Evolutionary conservation across 2,113 vertebrate species (phyloP).

Genomic region (Lichenostomus cassidix): DNA sequence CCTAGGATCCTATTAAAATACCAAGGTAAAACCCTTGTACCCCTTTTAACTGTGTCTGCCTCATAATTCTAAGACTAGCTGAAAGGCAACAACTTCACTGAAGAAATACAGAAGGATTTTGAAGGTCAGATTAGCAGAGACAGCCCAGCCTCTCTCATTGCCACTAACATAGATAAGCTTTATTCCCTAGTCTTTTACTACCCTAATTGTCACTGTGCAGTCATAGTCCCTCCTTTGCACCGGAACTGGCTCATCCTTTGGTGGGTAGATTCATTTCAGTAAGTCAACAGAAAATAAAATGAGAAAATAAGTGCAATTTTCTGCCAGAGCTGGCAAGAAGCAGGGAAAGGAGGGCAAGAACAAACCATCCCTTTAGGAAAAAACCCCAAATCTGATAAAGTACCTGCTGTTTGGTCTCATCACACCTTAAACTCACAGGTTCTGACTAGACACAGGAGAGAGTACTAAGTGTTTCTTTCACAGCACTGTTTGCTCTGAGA

Average conservation of each 20-base stretch:
- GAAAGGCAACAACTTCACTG: background rate
- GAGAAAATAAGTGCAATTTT: background rate
- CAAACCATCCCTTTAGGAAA: background rate
- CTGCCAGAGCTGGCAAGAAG: background rate
- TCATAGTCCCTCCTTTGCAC: background rate
- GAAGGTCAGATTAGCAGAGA: background rate
- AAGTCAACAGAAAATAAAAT: background rate
- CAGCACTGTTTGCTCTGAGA: background rate
- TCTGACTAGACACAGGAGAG: background rate
- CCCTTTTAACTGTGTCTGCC: no score
- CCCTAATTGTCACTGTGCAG: rapidly evolving
- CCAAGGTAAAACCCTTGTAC: no score
- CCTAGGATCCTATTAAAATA: no score
- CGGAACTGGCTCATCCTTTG: background rate
- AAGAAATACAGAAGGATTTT: background rate
- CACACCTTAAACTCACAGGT: background rate
- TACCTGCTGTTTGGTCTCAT: background rate
- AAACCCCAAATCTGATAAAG: background rate
- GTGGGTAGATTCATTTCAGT: background rate
- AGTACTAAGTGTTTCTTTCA: background rate
- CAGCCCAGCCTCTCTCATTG: background rate
- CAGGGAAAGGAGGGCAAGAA: background rate
- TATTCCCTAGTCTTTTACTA: background rate
- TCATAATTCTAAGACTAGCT: no score
- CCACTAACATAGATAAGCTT: background rate